Conservation (phyloP, 2,113 vertebrate genomes). For the Fukomys damarensis region DNA sequence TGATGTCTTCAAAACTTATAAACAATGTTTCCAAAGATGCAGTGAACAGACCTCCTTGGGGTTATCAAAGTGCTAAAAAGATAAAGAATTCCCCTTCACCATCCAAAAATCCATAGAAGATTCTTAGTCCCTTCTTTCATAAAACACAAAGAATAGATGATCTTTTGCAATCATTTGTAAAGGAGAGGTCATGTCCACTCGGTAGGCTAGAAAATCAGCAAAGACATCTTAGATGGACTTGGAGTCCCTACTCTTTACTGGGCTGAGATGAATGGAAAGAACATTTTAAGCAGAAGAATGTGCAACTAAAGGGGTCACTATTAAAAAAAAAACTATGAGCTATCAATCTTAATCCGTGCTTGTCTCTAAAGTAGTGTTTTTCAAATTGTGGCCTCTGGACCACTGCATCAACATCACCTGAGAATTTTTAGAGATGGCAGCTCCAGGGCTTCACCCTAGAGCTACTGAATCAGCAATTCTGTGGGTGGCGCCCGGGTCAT, state of each 20-base stretch:
- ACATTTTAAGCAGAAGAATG: too few relatives aligned
- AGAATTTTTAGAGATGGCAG: neutral
- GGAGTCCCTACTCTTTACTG: neutral
- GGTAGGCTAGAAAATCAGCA: neutral
- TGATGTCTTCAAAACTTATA: neutral
- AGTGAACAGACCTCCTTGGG: neutral
- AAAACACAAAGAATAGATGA: neutral
- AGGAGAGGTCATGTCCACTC: neutral
- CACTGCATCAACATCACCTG: neutral
- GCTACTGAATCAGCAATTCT: neutral
- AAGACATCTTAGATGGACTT: neutral
- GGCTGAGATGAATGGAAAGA: neutral
- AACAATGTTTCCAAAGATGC: neutral
- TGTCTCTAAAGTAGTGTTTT: neutral
- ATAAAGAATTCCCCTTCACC: neutral
- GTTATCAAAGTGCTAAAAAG: neutral
- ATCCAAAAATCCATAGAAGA: neutral
- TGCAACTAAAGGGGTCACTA: neutral
- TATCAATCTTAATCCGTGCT: neutral
- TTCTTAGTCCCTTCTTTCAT: neutral
- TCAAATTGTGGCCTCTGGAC: neutral
- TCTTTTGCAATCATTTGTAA: neutral
- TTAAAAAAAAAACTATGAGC: neutral
- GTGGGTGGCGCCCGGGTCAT: rapidly evolving
- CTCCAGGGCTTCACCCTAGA: neutral